A percentile compares a stretch with the other conserved stretches of the same genome.
These are phyloP conservation scores for Nipponia nippon DNA, from an alignment of 2,113 vertebrate genomes.

Conservation along the genomic window DNA sequence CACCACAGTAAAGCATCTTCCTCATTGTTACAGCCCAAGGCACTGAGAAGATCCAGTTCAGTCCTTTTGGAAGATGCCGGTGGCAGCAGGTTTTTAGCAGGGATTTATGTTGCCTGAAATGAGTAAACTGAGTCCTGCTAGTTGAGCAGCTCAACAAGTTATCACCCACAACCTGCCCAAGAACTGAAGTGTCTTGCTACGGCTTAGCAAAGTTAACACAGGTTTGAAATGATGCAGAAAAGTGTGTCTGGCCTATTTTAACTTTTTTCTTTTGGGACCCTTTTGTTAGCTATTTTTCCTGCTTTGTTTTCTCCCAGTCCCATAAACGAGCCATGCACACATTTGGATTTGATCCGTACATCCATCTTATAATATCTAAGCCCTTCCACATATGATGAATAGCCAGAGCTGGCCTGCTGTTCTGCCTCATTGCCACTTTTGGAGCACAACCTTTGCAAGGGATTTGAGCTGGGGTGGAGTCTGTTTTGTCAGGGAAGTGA, in stretches of 20 bases:
- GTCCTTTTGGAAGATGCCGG: neutral
- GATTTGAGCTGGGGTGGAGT: neutral
- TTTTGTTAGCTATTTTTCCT: neutral
- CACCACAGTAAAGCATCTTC: neutral
- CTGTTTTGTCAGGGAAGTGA: neutral
- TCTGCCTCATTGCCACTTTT: neutral
- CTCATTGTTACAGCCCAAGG: neutral
- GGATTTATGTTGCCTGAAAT: neutral
- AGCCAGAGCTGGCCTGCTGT: neutral
- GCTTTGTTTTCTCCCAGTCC: neutral
- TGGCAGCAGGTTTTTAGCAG: neutral
- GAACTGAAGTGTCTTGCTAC: neutral
- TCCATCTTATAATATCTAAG: neutral
- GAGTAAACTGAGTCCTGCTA: neutral
- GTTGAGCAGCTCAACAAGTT: neutral
- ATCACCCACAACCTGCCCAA: neutral
- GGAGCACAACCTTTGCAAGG: neutral
- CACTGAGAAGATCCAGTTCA: neutral
- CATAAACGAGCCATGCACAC: neutral
- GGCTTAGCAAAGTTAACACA: neutral
- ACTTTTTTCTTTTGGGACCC: neutral
- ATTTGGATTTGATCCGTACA: neutral
- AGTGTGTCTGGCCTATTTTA: neutral
- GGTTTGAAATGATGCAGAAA: neutral
- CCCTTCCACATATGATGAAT: neutral